phyloP scores from a whole-genome alignment of 2,888 invertebrate species.

The Euzophera pinguis region DNA sequence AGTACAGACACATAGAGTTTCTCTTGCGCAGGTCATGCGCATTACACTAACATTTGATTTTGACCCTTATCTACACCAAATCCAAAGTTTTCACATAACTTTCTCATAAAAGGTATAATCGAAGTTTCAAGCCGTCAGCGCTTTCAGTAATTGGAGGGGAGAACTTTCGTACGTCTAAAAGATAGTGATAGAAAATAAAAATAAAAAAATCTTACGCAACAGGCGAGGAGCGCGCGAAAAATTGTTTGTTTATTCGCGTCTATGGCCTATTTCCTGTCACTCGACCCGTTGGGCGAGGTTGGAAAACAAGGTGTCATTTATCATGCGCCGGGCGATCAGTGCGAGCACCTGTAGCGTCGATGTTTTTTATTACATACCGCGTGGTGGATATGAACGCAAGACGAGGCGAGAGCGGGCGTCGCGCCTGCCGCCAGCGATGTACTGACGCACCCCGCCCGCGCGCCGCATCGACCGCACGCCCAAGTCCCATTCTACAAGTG shows the following conservation, averaged over 20 bases:
- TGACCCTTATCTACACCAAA: slow-evolving; percentile 17
- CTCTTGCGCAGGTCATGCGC: slow-evolving; percentile 27
- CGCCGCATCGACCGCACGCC: slow-evolving; percentile 20
- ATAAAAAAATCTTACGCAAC: slow-evolving; percentile 4
- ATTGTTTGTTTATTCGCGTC: slow-evolving; percentile 17
- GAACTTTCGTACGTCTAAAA: background rate
- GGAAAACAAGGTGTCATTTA: slow-evolving; percentile 19
- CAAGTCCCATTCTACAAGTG: slow-evolving; percentile 14
- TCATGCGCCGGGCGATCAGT: slow-evolving; percentile 19
- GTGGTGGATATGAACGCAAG: slow-evolving; percentile 14
- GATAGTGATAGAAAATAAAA: background rate
- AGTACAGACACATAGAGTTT: slow-evolving; percentile 13
- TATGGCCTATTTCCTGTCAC: slow-evolving; percentile 22
- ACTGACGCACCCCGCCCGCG: slow-evolving; percentile 23
- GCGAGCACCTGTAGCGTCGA: slow-evolving; percentile 23
- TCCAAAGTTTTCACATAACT: slow-evolving; percentile 13
- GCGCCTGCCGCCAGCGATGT: slow-evolving; percentile 15
- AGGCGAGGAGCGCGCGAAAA: slow-evolving; percentile 13
- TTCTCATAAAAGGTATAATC: slow-evolving; percentile 12
- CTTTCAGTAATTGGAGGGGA: background rate
- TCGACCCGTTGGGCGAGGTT: slow-evolving; percentile 16
- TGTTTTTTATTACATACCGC: slow-evolving; percentile 21
- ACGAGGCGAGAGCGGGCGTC: slow-evolving; percentile 9
- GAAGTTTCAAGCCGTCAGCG: background rate
- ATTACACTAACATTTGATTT: slow-evolving; percentile 16